Conservation (phyloP, 92 coral and sea anemone genomes). For the Pocillopora meandrina region DNA sequence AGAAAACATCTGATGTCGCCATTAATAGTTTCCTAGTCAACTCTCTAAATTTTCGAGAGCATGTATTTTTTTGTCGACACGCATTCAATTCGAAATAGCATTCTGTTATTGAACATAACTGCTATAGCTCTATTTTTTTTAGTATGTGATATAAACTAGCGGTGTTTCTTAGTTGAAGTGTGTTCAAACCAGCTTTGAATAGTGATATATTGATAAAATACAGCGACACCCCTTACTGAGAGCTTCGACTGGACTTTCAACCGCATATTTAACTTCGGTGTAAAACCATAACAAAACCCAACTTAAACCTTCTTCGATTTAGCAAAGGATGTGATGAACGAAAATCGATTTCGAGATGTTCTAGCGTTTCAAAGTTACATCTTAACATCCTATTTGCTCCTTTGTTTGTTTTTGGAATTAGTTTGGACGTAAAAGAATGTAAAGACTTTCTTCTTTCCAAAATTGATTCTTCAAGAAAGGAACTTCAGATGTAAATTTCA, state of each 20-base stretch:
- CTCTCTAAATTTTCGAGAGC: too few species aligned
- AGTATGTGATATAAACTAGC: not conserved
- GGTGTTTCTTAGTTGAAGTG: not conserved
- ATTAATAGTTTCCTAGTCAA: not conserved
- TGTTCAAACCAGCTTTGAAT: not conserved
- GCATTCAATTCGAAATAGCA: not conserved
- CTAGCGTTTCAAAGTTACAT: not conserved
- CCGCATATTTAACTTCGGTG: slow-evolving; percentile 1
- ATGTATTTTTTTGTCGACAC: not conserved
- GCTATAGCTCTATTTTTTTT: not conserved
- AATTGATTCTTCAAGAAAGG: not conserved
- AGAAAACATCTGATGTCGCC: too few species aligned
- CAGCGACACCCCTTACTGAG: slow-evolving; percentile 1
- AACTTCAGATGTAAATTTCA: not conserved
- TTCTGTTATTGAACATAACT: not conserved
- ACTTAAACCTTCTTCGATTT: not conserved
- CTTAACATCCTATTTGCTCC: not conserved
- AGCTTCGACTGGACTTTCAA: not conserved
- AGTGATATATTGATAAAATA: not conserved
- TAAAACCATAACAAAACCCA: not conserved
- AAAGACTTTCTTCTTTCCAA: not conserved
- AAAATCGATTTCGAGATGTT: not conserved
- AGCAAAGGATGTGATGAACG: not conserved
- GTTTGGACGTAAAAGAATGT: not conserved
- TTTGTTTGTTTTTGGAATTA: not conserved